Conservation (phyloP, 2,888 invertebrate genomes). For the Hydraecia micacea region DNA sequence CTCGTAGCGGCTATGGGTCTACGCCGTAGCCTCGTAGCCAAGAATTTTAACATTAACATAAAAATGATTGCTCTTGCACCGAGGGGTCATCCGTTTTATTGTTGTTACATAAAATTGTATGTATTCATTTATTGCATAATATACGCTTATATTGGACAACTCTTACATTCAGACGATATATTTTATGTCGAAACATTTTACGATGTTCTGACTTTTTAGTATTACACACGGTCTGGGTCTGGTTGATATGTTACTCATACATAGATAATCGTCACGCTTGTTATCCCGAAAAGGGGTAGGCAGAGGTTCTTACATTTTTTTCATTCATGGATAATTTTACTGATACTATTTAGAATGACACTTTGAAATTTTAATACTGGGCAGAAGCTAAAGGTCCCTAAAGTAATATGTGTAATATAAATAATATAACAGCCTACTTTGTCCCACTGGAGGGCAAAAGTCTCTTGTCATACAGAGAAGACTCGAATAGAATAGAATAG, state of each 20-base stretch:
- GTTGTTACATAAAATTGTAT: conserved; percentile 26
- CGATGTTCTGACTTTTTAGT: conserved; percentile 27
- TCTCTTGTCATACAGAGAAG: too few species aligned
- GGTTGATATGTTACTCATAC: neutral
- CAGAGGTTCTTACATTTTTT: neutral
- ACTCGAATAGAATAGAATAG: too few species aligned
- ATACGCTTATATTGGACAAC: neutral
- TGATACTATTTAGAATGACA: too few species aligned
- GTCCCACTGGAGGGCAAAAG: too few species aligned
- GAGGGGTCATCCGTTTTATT: conserved; percentile 32
- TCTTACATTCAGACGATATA: conserved; percentile 44
- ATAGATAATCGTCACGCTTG: neutral
- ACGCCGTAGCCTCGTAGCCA: conserved; percentile 38
- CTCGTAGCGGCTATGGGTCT: conserved; percentile 50
- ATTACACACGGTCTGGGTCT: neutral
- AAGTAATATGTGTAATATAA: too few species aligned
- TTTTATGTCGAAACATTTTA: conserved; percentile 54
- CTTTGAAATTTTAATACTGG: too few species aligned
- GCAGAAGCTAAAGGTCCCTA: too few species aligned
- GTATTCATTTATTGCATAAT: conserved; percentile 31
- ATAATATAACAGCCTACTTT: too few species aligned
- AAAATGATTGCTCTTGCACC: conserved; percentile 22
- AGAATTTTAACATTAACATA: conserved; percentile 38
- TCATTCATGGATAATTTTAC: too few species aligned
- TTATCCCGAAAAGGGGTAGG: neutral